Percentiles rank a stretch among this genome's conserved stretches.
Evolutionary conservation across 2,888 invertebrate species (phyloP).

Genomic region (Stegophylla sp.): DNA sequence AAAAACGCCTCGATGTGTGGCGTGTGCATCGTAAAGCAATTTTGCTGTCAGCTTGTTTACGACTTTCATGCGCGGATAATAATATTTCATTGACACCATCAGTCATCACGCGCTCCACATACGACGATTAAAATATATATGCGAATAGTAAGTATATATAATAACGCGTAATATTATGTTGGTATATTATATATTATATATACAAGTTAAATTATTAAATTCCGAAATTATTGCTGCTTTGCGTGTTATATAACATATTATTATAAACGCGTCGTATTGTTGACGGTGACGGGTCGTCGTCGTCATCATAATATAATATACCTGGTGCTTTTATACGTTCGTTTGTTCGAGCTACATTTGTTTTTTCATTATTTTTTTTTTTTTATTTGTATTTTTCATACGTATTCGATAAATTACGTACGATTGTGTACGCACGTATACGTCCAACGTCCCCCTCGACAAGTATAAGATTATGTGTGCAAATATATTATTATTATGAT

Average conservation of each 20-base stretch:
- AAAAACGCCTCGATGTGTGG: not conserved
- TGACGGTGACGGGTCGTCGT: not conserved
- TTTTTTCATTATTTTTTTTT: too few relatives aligned
- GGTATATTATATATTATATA: not conserved
- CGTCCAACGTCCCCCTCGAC: not conserved
- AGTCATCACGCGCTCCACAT: not conserved
- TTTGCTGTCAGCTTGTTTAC: conserved; percentile 37
- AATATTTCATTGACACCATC: conserved; percentile 36
- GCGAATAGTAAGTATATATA: not conserved
- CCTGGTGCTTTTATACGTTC: too few relatives aligned
- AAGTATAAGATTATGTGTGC: not conserved
- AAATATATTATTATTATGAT: conserved; percentile 9
- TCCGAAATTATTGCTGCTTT: not conserved
- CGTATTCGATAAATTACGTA: too few relatives aligned
- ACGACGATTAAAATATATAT: too few relatives aligned
- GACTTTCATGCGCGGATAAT: conserved; percentile 23
- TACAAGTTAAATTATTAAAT: not conserved
- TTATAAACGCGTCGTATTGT: not conserved
- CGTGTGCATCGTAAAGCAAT: conserved; percentile 24
- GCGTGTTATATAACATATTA: not conserved
- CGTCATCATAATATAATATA: too few relatives aligned
- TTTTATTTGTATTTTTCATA: too few relatives aligned
- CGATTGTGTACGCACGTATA: too few relatives aligned
- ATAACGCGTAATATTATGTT: not conserved
- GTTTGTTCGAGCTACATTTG: too few relatives aligned